Evolutionary conservation across 2,888 invertebrate genomes (phyloP).

Genomic region (Phaonia tiefii): DNA sequence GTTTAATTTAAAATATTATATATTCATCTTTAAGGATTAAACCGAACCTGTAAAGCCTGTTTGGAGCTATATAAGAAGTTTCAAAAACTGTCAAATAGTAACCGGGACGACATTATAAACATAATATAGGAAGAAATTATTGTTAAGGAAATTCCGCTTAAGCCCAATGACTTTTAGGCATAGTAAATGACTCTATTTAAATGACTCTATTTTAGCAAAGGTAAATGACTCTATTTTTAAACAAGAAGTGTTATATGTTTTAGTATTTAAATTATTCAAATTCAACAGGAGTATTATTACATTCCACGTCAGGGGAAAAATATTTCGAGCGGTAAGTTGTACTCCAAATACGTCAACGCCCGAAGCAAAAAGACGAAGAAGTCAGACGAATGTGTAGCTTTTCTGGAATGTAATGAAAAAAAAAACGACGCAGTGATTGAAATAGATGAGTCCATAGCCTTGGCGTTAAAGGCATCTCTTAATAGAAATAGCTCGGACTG

Average conservation of each 20-base stretch:
- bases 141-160: not conserved
- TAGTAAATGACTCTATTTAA: not conserved
- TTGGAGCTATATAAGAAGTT: slow-evolving; percentile 10
- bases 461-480: slow-evolving; percentile 49
- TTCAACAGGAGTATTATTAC: too few species aligned
- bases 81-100: not conserved
- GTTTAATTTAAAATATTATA: too few species aligned
- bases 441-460: slow-evolving; percentile 34
- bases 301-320: too few species aligned
- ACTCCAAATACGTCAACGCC: too few species aligned
- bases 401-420: not conserved
- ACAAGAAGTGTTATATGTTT: too few species aligned
- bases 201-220: too few species aligned
- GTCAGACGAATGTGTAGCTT: not conserved
- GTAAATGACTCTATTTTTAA: not conserved
- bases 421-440: not conserved
- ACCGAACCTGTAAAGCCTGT: not conserved
- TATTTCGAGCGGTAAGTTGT: too few species aligned
- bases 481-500: too few species aligned
- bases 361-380: not conserved
- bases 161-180: not conserved
- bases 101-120: slow-evolving; percentile 25
- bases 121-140: slow-evolving; percentile 21
- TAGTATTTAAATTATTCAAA: too few species aligned
- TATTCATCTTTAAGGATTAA: slow-evolving; percentile 2